Base-by-base conservation (phyloP, 2,797 vertebrate genomes). In the Syngnathus acus region DNA sequence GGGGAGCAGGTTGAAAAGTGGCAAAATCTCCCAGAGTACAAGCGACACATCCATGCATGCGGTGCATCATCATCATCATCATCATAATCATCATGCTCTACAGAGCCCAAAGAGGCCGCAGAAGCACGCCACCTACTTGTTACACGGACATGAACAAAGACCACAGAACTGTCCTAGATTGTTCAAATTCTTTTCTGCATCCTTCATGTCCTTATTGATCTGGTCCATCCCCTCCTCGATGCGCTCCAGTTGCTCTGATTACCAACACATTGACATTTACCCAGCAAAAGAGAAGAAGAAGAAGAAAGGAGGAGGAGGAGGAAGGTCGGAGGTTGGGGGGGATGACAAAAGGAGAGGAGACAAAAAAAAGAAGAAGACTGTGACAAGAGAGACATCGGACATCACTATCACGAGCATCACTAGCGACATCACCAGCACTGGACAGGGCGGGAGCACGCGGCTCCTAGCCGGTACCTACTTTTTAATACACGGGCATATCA, bases 161-260 rank as follows among this genome's bases (percentile, higher is more conserved):
- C 97, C 97, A 98, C 97, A 99, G 93, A 98, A 97, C 93, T 98
- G 97, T 95, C 96, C 97, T 95, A 99, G 95, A 94, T 99, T 97
- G 93, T 96, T 98, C 95, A 99, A 97, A 97, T 99, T 99, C 94
- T 99, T 99, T 97, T 99, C 97, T 93, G 97, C 96, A 95, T 99
- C 97, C 95, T 98, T 99, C 97, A 99, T 99, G 94, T 99, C 96
- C 95, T 99, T 99, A 97, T 99, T 99, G 94, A 99, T 99, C 92
- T 99, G 96, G 93, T 99, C 96, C 96, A 99, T 98, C 90, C 96
- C 97, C 92, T 99, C 96, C 92, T 99, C 97, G 94, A 99, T 99
- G 92, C 97, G 95, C 88, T 99, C 96, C 97, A 99, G 95, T 98
- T 99, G 96, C 89, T 99, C 97, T 99, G 95, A 95, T 96, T 95